Evolutionary conservation across 1,140 invertebrate species (phyloP).

Genomic region (Leptinotarsa texana): DNA sequence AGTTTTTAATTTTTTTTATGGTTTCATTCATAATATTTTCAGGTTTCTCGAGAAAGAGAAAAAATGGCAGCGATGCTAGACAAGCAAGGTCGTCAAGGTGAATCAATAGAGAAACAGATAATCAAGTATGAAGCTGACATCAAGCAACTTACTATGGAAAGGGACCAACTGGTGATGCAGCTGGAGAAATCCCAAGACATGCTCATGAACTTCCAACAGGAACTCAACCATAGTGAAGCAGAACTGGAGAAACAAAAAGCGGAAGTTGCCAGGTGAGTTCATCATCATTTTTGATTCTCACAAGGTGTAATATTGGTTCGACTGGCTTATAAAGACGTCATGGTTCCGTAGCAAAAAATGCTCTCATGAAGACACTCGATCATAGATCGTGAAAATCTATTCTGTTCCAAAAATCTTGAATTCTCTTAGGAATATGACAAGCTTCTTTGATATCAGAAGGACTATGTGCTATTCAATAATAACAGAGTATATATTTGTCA

Average conservation of each 20-base stretch:
- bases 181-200: conserved; percentile 91
- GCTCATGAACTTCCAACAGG: conserved; percentile 89
- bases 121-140: conserved; percentile 82
- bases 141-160: conserved; percentile 81
- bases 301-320: no score
- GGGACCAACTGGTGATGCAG: conserved; percentile 85
- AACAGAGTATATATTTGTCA: no score
- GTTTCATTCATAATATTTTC: neutral
- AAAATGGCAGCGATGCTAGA: conserved; percentile 73
- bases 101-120: conserved; percentile 81
- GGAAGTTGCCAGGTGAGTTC: conserved; percentile 61
- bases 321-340: no score
- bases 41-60: conserved; percentile 65
- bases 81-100: conserved; percentile 75
- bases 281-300: no score
- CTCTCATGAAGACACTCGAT: no score
- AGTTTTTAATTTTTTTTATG: no score
- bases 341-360: no score
- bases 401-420: no score
- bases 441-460: no score
- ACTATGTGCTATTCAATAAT: no score
- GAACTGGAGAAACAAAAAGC: conserved; percentile 80
- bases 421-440: no score
- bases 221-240: conserved; percentile 78
- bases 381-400: no score